These are phyloP conservation scores for Glyphotaelius pellucidus DNA, from an alignment of 2,888 invertebrate species.

Conservation along the genomic window DNA sequence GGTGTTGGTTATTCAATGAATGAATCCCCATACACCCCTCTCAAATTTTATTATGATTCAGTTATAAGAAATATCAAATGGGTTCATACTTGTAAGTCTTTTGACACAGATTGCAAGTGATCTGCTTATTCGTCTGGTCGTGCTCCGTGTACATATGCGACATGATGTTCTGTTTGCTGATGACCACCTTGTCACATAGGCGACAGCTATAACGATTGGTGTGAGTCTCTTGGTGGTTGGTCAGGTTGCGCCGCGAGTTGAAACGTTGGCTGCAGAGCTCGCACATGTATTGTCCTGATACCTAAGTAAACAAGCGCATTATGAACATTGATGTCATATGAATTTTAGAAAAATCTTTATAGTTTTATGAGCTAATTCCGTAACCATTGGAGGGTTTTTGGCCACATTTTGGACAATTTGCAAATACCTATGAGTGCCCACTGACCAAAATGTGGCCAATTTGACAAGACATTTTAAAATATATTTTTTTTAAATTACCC, in stretches of 20 bases:
- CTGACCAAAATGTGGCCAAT: no score
- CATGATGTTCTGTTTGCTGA: conserved; percentile 63
- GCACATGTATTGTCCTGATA: conserved; percentile 60
- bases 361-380: neutral
- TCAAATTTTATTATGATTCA: neutral
- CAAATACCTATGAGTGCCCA: no score
- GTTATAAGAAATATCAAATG: neutral
- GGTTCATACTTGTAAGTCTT: conserved; percentile 59
- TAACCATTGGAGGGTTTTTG: no score
- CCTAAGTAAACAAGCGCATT: conserved; percentile 51
- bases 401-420: no score
- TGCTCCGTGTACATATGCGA: conserved; percentile 64
- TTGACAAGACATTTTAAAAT: no score
- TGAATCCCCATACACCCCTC: no score
- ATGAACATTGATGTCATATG: conserved; percentile 4
- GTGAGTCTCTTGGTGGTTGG: conserved; percentile 58
- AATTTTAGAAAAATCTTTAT: neutral
- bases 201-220: conserved; percentile 71
- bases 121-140: conserved; percentile 55
- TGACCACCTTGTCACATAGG: conserved; percentile 72
- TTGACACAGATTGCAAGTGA: conserved; percentile 58
- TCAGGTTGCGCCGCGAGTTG: conserved; percentile 57
- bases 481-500: no score
- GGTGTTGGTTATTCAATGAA: no score
- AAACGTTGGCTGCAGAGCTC: conserved; percentile 60